phyloP scores from a whole-genome alignment of 2,888 invertebrate species.

The Diarsia dahlii region DNA sequence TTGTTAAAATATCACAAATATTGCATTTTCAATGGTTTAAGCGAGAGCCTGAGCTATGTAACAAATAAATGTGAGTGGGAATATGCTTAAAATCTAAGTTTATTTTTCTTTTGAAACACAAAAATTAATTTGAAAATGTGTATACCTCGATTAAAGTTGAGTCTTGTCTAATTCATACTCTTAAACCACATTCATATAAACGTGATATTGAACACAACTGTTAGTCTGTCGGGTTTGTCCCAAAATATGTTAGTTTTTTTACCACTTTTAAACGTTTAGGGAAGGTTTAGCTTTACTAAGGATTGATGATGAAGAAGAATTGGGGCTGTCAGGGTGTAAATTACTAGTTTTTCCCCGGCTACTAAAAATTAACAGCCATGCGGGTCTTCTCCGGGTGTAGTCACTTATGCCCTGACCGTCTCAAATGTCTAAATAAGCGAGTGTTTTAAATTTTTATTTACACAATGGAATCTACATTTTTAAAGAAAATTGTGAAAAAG shows the following conservation, averaged over 20 bases:
- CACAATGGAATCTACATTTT: not conserved
- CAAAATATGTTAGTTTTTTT: conserved; percentile 33
- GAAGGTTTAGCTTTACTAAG: conserved; percentile 39
- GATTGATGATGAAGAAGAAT: not conserved
- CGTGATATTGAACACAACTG: conserved; percentile 43
- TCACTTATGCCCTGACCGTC: not conserved
- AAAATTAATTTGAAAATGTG: not conserved
- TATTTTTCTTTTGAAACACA: not conserved
- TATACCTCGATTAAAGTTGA: conserved; percentile 46
- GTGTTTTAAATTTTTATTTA: conserved; percentile 6
- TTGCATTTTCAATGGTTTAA: conserved; percentile 56
- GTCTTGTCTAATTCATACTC: not conserved
- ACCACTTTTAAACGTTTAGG: conserved; percentile 22
- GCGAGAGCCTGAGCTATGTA: conserved; percentile 39
- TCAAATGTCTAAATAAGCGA: conserved; percentile 5
- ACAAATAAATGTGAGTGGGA: conserved; percentile 41
- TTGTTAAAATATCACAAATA: conserved; percentile 16
- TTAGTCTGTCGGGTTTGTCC: conserved; percentile 40
- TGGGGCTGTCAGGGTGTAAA: not conserved
- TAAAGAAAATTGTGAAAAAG: not conserved
- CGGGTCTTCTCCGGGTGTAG: not conserved
- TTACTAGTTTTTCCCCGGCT: not conserved
- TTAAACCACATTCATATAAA: conserved; percentile 12
- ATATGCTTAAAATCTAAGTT: conserved; percentile 55
- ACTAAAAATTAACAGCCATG: not conserved